phyloP scores from a whole-genome alignment of 2,888 invertebrate species.

The Agonopterix subpropinquella region DNA sequence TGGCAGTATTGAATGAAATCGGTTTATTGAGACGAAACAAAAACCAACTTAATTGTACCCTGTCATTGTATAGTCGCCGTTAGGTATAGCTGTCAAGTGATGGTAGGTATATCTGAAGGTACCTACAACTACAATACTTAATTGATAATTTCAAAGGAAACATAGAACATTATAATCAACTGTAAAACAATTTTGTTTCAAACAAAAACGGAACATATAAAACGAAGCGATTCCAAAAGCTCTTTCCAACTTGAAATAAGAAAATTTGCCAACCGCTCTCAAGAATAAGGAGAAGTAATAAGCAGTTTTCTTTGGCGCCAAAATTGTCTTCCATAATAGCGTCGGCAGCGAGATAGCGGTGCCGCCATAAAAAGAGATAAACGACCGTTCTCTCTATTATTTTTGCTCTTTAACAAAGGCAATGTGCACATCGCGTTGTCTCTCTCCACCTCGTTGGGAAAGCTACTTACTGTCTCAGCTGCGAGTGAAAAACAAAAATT shows the following conservation, averaged over 20 bases:
- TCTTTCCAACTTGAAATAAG: constrained; percentile 20
- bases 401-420: constrained; percentile 73
- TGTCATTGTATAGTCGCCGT: no score
- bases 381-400: constrained; percentile 75
- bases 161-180: no score
- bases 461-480: constrained; percentile 36
- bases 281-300: constrained; percentile 73
- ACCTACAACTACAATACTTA: no score
- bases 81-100: no score
- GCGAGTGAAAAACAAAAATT: constrained; percentile 70
- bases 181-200: background rate
- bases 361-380: constrained; percentile 75
- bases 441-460: constrained; percentile 38
- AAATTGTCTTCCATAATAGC: constrained; percentile 75
- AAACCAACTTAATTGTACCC: no score
- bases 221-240: constrained; percentile 8
- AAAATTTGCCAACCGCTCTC: constrained; percentile 47
- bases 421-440: constrained; percentile 69
- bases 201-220: constrained; percentile 14
- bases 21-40: constrained; percentile 2
- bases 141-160: no score
- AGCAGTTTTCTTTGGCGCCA: constrained; percentile 76
- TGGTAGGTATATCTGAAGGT: no score
- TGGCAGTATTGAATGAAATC: constrained; percentile 7
- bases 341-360: constrained; percentile 67